phyloP scores from a whole-genome alignment of 2,888 invertebrate genomes.

The Melinopterus prodromus region DNA sequence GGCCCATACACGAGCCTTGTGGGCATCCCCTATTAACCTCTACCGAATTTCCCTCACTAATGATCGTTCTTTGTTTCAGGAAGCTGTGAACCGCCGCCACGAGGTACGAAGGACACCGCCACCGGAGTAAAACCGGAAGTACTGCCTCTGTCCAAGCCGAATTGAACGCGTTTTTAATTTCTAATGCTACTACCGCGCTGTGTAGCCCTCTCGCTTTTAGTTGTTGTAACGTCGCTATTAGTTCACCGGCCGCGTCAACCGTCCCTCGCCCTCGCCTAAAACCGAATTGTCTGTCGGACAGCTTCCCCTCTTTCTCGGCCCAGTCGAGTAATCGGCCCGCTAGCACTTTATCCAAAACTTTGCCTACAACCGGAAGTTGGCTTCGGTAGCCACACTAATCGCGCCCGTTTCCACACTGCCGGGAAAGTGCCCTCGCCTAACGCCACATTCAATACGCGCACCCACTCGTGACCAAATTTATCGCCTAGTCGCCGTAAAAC shows the following conservation, averaged over 20 bases:
- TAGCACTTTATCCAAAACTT: too few relatives aligned
- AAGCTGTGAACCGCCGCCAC: constrained; percentile 29
- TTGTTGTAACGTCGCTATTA: background rate
- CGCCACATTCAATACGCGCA: too few relatives aligned
- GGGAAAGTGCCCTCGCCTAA: too few relatives aligned
- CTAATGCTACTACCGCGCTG: constrained; percentile 36
- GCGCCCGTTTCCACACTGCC: too few relatives aligned
- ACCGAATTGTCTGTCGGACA: too few relatives aligned
- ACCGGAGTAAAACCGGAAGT: background rate
- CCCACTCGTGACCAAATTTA: too few relatives aligned
- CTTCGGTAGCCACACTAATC: too few relatives aligned
- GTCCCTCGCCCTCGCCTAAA: background rate
- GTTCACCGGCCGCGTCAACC: background rate
- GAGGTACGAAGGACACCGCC: background rate
- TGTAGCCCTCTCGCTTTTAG: background rate
- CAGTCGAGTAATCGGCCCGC: too few relatives aligned
- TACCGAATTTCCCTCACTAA: constrained; percentile 26
- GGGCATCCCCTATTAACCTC: too few relatives aligned
- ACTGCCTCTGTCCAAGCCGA: constrained; percentile 35
- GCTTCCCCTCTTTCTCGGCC: too few relatives aligned
- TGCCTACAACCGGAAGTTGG: too few relatives aligned
- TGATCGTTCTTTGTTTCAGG: constrained; percentile 35
- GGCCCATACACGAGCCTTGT: constrained; percentile 33
- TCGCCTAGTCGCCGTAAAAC: too few relatives aligned
- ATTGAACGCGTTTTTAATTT: constrained; percentile 41